These are phyloP conservation scores for Clarias pachynema DNA, from an alignment of 2,797 vertebrate species.

Conservation along the genomic window DNA sequence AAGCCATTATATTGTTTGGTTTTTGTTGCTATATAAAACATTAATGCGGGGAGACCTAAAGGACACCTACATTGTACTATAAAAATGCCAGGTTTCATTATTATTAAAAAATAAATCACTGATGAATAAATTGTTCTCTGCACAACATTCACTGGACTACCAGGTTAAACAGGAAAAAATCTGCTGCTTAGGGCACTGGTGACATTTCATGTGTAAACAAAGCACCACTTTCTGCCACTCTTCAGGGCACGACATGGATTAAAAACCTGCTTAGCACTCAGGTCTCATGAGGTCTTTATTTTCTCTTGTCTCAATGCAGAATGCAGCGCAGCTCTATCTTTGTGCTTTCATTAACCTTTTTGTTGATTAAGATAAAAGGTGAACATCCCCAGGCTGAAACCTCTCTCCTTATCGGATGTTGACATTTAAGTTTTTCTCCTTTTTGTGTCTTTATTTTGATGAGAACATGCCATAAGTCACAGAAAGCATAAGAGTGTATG, in stretches of 20 bases:
- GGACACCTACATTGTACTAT: background rate
- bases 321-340: constrained; percentile 58
- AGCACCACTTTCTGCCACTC: constrained; percentile 31
- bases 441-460: constrained; percentile 14
- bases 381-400: background rate
- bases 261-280: constrained; percentile 51
- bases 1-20: too few relatives aligned
- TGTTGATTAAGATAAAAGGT: constrained; percentile 61
- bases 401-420: constrained; percentile 11
- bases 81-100: constrained; percentile 45
- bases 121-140: constrained; percentile 40
- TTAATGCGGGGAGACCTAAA: too few relatives aligned
- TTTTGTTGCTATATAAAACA: too few relatives aligned
- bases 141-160: constrained; percentile 23
- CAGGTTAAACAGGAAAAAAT: constrained; percentile 28
- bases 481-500: background rate
- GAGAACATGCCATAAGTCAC: background rate
- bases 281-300: constrained; percentile 60
- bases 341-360: constrained; percentile 84
- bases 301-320: constrained; percentile 60
- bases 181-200: constrained; percentile 41
- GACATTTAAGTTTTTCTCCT: constrained; percentile 37
- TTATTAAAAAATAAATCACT: background rate
- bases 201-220: constrained; percentile 60
- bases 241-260: constrained; percentile 45